Conservation (phyloP, 2,113 vertebrate species). For the Himantopus leucocephalus region DNA sequence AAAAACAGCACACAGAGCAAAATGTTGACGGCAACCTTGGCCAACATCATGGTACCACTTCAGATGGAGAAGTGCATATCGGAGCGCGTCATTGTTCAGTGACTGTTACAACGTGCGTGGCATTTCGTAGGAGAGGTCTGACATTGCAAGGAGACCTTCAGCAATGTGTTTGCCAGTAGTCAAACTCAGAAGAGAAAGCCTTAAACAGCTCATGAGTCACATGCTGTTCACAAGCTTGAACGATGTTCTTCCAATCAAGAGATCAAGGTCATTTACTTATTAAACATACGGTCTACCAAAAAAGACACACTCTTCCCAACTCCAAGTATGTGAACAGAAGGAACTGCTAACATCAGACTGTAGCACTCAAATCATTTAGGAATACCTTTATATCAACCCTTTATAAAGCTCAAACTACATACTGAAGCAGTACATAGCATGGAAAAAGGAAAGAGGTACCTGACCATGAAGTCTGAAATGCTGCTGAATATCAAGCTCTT, state of each 20-base stretch:
- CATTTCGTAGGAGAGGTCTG: not conserved
- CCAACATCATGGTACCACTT: not conserved
- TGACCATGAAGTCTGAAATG: not conserved
- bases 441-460: not conserved
- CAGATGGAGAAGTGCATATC: not conserved
- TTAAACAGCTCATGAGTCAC: not conserved
- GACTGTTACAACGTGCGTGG: rapidly evolving
- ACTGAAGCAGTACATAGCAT: not conserved
- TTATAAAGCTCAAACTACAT: not conserved
- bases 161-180: not conserved
- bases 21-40: not conserved
- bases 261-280: conserved; percentile 1
- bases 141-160: not conserved
- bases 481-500: not conserved
- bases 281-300: conserved; percentile 38
- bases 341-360: not conserved
- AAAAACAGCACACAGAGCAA: not conserved
- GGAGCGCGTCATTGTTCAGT: rapidly evolving
- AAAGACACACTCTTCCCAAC: conserved; percentile 6
- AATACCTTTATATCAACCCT: not conserved
- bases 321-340: conserved; percentile 25
- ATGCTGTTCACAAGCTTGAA: not conserved
- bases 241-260: not conserved
- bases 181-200: not conserved
- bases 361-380: not conserved